Evolutionary conservation across 2,888 invertebrate species (phyloP), one percentile per base, ranked within the genome.

Genomic region (Isotomurus palustris): DNA sequence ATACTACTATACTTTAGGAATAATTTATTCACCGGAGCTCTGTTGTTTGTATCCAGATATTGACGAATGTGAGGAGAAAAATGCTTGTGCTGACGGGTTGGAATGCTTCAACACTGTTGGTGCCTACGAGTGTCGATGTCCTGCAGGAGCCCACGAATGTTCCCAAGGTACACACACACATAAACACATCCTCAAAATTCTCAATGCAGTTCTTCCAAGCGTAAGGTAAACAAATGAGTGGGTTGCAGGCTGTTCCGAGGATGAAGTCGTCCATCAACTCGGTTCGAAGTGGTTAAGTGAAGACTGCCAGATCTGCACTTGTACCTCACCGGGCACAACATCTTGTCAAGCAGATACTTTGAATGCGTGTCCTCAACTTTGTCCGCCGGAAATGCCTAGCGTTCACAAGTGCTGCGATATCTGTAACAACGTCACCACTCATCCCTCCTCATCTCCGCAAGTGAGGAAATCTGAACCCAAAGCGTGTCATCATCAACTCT

Each of bases 61-160:
- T 12, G 84, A 91, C 76, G 91, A 91, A 77, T 91, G 92, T 74
- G 78, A 80, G 72, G 84, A 84, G 72, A 78, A 78, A 43, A 86
- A 89, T 77, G 87, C 87, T 60, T 92, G 92, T 75, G 88, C 89
- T 74, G 80, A 82, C 44, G 83, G 82, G 70, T 85, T 89, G 68
- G 81, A 81, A 69, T 92, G 91, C 77, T 79, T 85, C 69, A 91
- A 91, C 76, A 84, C 81, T 8, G 83, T 87, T 47, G 91, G 92
- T 48, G 82, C 86, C 54, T 91, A 87, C 76, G 78, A 81, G 71
- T 91, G 92, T 76, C 79, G 82, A 71, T 91, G 91, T 75, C 76
- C 76, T 14, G 63, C 73, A 29, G 78, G 78, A 14, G 66, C 62
- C 54, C 63, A 67, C 53, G 60, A 70, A 56, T 75, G 75, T 68